These are phyloP conservation scores for Nylanderia fulva DNA, from an alignment of 1,140 invertebrate species.

Conservation along the genomic window DNA sequence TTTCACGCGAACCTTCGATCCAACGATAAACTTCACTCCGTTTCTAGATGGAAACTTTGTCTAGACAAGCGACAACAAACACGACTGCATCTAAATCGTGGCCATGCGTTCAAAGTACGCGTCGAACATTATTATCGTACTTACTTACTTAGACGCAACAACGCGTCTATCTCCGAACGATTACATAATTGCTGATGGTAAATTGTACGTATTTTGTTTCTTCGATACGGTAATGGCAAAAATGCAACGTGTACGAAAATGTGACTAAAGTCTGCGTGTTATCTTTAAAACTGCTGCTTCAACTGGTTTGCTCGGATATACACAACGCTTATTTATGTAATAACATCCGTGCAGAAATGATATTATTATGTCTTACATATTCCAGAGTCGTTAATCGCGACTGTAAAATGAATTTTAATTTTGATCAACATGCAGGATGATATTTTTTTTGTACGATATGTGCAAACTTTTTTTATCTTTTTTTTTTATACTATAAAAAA, in stretches of 20 bases:
- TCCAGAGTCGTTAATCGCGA: not conserved
- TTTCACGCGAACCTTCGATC: not conserved
- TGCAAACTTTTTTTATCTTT: not conserved
- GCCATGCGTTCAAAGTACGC: conserved; percentile 23
- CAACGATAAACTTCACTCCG: not conserved
- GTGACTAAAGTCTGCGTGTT: conserved; percentile 15
- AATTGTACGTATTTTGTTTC: not conserved
- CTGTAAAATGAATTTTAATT: not conserved
- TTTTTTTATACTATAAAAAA: not conserved
- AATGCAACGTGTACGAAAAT: conserved; percentile 7
- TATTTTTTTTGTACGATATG: not conserved
- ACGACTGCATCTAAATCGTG: not conserved
- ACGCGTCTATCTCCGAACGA: not conserved
- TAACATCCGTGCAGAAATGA: not conserved
- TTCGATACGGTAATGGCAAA: not conserved
- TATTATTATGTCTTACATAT: not conserved
- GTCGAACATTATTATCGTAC: conserved; percentile 17
- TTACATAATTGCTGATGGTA: conserved; percentile 28
- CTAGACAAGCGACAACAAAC: not conserved
- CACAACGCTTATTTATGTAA: conserved; percentile 8
- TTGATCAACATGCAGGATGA: not conserved
- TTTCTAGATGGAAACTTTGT: not conserved
- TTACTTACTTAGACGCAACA: conserved; percentile 40
- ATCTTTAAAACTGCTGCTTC: not conserved
- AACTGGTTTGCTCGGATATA: not conserved